These are phyloP conservation scores for Smittia sp. DNA, from an alignment of 2,888 invertebrate species.

Conservation along the genomic window DNA sequence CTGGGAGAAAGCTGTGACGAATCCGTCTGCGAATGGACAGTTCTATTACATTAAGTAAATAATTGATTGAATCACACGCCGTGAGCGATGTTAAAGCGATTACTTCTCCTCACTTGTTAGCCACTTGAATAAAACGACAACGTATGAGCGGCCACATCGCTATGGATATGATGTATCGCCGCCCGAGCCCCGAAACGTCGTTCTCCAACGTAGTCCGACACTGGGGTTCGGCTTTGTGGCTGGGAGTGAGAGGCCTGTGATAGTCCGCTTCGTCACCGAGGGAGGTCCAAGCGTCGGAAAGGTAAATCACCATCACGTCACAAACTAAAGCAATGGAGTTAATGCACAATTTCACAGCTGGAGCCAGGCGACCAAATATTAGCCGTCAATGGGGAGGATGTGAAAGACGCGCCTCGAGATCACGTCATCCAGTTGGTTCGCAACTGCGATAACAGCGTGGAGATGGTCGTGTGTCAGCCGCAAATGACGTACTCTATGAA, in stretches of 20 bases:
- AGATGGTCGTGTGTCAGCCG: slow-evolving; percentile 80
- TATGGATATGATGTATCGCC: slow-evolving; percentile 67
- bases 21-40: slow-evolving; percentile 57
- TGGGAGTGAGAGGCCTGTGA: slow-evolving; percentile 87
- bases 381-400: slow-evolving; percentile 87
- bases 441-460: slow-evolving; percentile 73
- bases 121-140: slow-evolving; percentile 84
- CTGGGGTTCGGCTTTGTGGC: slow-evolving; percentile 95
- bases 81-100: not conserved
- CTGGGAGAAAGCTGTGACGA: slow-evolving; percentile 80
- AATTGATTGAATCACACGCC: not conserved
- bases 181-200: slow-evolving; percentile 75
- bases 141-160: slow-evolving; percentile 76
- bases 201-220: slow-evolving; percentile 70
- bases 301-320: slow-evolving; percentile 51
- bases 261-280: slow-evolving; percentile 84
- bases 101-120: slow-evolving; percentile 52
- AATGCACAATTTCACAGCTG: slow-evolving; percentile 54
- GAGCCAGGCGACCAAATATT: slow-evolving; percentile 90
- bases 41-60: slow-evolving; percentile 78
- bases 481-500: slow-evolving; percentile 60
- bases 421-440: slow-evolving; percentile 86
- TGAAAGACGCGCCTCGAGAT: slow-evolving; percentile 78
- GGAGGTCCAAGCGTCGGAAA: slow-evolving; percentile 90
- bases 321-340: not conserved